Evolutionary conservation across 2,888 invertebrate species (phyloP), one percentile per base, ranked within the genome.

Genomic region (Drosophila kanekoi): DNA sequence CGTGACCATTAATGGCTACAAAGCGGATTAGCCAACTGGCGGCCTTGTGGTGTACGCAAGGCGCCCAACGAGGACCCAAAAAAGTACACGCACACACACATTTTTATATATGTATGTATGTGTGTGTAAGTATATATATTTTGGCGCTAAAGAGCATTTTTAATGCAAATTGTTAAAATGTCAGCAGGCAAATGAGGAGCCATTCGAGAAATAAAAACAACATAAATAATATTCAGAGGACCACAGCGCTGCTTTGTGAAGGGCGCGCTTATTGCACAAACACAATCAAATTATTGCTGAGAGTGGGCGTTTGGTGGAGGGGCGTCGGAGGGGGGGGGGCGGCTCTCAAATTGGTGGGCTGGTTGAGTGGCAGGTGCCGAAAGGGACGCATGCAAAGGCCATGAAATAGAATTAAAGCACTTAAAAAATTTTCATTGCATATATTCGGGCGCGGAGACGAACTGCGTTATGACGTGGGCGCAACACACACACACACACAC

Each of bases 391-490:
- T 71, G 71, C 71, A 75, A 75, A 63, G 59, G 64, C 61, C 72
- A 43, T 67, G 63, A 85, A 82, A 83, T 85, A 73, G 82, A 83
- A 83, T 86, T 82, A 80, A 73, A 83, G 86, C 83, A 83, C 83
- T 86, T 83, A 86, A 72, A 83, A 81, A 70, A 49, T 53, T 28
- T 85, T 83, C 72, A 78, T 76, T 80, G 76, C 83, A 82, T 71
- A 72, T 51, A 71, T 73, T 66, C 23, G 49, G 65, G 68, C 49
- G 33, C 38, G 40, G 45, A 43, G 44, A 56, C 60, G 45, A 64
- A 51, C 44, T 64, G 68, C 60, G 18, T 44, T 64, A 57, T 79
- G 72, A 72, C 61, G 65, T 62, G 63, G 58, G 64, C 45, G 20
- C n/a, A 41, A 20, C 20, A 20, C 20, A 23, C 28, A 8, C n/a